phyloP scores from a whole-genome alignment of 2,888 invertebrate species.

The Catocala fraxini region DNA sequence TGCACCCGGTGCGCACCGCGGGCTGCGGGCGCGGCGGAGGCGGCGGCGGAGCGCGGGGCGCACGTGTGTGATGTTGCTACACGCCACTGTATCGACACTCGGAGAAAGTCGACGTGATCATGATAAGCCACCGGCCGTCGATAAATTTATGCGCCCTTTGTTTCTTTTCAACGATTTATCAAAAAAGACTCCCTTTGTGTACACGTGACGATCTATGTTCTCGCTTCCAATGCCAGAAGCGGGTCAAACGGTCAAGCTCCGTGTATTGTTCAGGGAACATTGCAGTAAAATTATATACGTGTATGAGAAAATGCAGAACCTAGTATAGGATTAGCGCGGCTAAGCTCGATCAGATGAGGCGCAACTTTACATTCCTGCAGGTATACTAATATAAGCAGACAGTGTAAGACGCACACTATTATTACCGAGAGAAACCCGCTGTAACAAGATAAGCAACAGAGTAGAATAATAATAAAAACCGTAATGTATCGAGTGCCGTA shows the following conservation, averaged over 20 bases:
- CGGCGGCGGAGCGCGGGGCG: constrained; percentile 30
- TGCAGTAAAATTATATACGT: constrained; percentile 20
- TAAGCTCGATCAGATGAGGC: constrained; percentile 30
- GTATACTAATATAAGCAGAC: constrained; percentile 43
- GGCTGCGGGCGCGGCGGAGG: constrained; percentile 20
- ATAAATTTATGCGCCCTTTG: constrained; percentile 86
- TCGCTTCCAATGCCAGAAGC: constrained; percentile 57
- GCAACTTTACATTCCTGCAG: constrained; percentile 37
- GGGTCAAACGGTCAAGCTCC: constrained; percentile 61
- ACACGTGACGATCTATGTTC: constrained; percentile 40
- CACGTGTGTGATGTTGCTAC: constrained; percentile 54
- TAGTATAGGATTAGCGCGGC: constrained; percentile 16
- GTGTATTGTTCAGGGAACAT: constrained; percentile 37
- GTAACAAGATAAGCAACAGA: constrained; percentile 70
- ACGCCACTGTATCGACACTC: constrained; percentile 64
- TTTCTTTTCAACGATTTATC: constrained; percentile 84
- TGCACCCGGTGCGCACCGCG: constrained; percentile 23
- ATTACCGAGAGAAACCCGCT: constrained; percentile 62
- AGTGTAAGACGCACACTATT: constrained; percentile 54
- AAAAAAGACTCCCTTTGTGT: constrained; percentile 73
- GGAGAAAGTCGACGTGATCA: constrained; percentile 82
- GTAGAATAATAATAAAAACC: constrained; percentile 75
- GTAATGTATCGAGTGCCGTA: constrained; percentile 75
- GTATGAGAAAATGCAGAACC: constrained; percentile 15
- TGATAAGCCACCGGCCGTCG: constrained; percentile 76